phyloP scores from a whole-genome alignment of 2,797 vertebrate genomes.

The Yasuhikotakia modesta region DNA sequence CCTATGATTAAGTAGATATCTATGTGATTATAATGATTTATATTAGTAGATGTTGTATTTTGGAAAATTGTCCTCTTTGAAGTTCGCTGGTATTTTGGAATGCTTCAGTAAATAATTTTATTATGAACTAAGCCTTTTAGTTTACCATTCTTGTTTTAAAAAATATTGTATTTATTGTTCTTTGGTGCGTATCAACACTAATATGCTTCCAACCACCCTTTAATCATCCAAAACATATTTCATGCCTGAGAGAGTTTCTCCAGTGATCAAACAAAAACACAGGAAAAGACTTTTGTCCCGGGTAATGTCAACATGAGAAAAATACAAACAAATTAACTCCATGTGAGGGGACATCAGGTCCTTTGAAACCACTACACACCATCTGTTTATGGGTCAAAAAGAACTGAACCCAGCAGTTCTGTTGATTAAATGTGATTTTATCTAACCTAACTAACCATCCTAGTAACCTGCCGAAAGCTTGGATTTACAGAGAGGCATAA shows the following conservation, averaged over 20 bases:
- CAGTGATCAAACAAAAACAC: conserved; percentile 13
- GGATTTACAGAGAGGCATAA: conserved; percentile 32
- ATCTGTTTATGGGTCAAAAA: conserved; percentile 31
- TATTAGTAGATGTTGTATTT: too few species aligned
- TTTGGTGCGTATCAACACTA: too few species aligned
- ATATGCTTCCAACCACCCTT: not conserved
- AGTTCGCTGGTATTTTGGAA: not conserved
- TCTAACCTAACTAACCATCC: conserved; percentile 18
- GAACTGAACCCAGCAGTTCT: conserved; percentile 38
- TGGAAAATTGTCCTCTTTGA: too few species aligned
- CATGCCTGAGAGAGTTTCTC: conserved; percentile 4
- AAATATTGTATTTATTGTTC: conserved; percentile 7
- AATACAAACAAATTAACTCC: conserved; percentile 23
- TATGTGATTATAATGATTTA: too few species aligned
- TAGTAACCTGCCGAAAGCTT: conserved; percentile 32
- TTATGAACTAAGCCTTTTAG: not conserved
- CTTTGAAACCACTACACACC: conserved; percentile 42
- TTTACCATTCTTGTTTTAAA: not conserved
- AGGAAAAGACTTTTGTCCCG: conserved; percentile 22
- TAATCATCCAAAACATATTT: conserved; percentile 10
- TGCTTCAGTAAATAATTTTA: conserved; percentile 1
- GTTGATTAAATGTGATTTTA: conserved; percentile 47
- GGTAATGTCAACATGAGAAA: conserved; percentile 21
- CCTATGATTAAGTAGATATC: too few species aligned
- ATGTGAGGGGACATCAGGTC: conserved; percentile 14